Percentiles rank a stretch among this genome's conserved stretches.
Evolutionary conservation across 2,888 invertebrate species (phyloP).

Genomic region (Cantharis flavilabris): DNA sequence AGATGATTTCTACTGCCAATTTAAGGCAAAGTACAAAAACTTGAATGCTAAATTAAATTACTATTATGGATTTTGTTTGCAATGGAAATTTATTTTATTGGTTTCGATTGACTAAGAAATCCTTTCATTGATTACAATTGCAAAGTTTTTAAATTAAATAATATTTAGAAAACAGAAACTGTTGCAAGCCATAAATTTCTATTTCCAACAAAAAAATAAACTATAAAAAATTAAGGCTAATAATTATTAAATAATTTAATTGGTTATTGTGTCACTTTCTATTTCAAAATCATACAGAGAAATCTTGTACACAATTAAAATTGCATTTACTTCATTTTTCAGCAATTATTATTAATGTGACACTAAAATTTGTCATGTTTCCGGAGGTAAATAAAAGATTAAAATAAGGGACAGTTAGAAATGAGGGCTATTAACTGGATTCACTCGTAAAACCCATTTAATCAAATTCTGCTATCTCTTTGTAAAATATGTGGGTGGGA

Average conservation of each 20-base stretch:
- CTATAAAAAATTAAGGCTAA: background rate
- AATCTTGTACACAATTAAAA: background rate
- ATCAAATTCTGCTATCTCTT: background rate
- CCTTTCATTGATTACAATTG: background rate
- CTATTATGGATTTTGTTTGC: background rate
- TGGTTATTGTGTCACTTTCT: background rate
- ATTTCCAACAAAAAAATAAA: background rate
- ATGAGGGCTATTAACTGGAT: background rate
- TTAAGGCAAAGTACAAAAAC: background rate
- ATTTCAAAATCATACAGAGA: background rate
- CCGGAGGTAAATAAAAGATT: background rate
- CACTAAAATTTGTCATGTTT: background rate
- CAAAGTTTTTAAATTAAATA: background rate
- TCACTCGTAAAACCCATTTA: background rate
- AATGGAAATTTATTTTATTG: background rate
- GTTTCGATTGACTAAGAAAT: background rate
- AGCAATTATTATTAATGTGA: background rate
- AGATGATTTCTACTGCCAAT: background rate
- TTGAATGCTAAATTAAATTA: background rate
- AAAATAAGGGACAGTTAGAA: background rate
- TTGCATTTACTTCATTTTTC: background rate
- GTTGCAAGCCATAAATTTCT: background rate
- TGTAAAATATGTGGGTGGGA: background rate
- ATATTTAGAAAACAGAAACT: background rate
- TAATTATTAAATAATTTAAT: background rate